These are phyloP conservation scores for Pinctada fucata DNA, from an alignment of 2,888 invertebrate genomes.

Conservation along the genomic window DNA sequence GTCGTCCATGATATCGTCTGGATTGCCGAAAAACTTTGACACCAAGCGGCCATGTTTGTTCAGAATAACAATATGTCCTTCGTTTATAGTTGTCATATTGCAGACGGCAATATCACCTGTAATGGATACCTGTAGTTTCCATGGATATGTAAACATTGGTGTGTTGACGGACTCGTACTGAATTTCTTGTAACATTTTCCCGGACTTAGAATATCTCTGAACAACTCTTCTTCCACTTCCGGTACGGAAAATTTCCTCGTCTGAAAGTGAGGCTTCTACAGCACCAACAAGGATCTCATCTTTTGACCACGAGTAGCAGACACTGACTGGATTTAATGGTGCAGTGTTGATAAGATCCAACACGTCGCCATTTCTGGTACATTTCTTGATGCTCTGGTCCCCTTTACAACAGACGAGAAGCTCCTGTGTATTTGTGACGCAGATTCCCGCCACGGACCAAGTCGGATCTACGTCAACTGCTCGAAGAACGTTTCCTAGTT, in stretches of 20 bases:
- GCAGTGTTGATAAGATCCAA: slow-evolving; percentile 23
- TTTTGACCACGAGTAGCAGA: slow-evolving; percentile 19
- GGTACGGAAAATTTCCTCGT: slow-evolving; percentile 12
- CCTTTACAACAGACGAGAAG: slow-evolving; percentile 28
- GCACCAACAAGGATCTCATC: slow-evolving; percentile 25
- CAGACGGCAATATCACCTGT: slow-evolving; percentile 22
- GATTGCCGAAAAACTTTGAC: slow-evolving; percentile 5
- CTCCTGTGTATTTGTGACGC: slow-evolving; percentile 20
- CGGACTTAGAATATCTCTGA: slow-evolving; percentile 8
- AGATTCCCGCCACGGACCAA: slow-evolving; percentile 27
- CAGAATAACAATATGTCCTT: slow-evolving; percentile 21
- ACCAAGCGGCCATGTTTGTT: slow-evolving; percentile 20
- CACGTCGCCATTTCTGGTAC: slow-evolving; percentile 8
- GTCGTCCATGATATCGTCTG: background rate
- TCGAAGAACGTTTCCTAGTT: slow-evolving; percentile 3
- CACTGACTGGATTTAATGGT: slow-evolving; percentile 13
- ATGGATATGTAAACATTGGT: slow-evolving; percentile 17
- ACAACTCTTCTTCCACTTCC: slow-evolving; percentile 15
- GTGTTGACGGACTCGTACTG: slow-evolving; percentile 7
- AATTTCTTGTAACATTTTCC: slow-evolving; percentile 11
- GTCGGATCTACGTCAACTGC: slow-evolving; percentile 15
- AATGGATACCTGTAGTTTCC: slow-evolving; percentile 22
- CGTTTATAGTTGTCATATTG: slow-evolving; percentile 17
- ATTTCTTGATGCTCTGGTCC: slow-evolving; percentile 24
- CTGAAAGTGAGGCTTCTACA: slow-evolving; percentile 12